Evolutionary conservation across 2,888 invertebrate species (phyloP).

Genomic region (Chorisops tibialis): DNA sequence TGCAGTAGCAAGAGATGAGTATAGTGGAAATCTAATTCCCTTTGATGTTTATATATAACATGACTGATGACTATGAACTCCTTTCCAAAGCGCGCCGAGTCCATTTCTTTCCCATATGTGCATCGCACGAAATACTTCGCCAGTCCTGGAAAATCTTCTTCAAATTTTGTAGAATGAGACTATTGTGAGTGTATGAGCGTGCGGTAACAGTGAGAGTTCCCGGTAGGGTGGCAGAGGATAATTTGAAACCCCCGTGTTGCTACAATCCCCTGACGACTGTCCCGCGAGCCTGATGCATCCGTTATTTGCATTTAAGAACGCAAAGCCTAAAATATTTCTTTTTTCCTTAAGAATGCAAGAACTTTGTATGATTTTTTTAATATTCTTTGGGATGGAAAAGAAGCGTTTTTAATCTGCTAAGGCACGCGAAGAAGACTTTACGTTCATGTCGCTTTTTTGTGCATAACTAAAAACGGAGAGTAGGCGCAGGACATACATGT

Average conservation of each 20-base stretch:
- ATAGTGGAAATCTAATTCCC: constrained; percentile 31
- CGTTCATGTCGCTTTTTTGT: constrained; percentile 8
- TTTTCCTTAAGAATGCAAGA: constrained; percentile 27
- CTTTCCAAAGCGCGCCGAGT: constrained; percentile 20
- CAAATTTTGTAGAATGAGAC: constrained; percentile 8
- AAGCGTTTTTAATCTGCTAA: constrained; percentile 30
- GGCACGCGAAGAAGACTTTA: constrained; percentile 16
- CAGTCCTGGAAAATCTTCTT: constrained; percentile 8
- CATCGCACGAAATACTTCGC: background rate
- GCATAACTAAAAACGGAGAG: background rate
- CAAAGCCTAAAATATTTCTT: constrained; percentile 30
- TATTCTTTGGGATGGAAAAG: constrained; percentile 14
- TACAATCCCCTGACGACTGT: background rate
- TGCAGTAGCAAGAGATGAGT: constrained; percentile 7
- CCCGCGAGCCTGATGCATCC: constrained; percentile 1
- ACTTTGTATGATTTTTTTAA: constrained; percentile 26
- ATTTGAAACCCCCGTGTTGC: background rate
- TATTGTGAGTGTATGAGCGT: no score
- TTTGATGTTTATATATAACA: constrained; percentile 30
- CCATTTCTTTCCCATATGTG: background rate
- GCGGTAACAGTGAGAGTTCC: no score
- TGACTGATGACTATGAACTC: constrained; percentile 32
- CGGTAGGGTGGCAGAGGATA: background rate
- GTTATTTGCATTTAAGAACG: constrained; percentile 33
- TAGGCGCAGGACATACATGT: background rate